Conservation (phyloP, 2,888 invertebrate species). For the Cyclophora albipunctata region DNA sequence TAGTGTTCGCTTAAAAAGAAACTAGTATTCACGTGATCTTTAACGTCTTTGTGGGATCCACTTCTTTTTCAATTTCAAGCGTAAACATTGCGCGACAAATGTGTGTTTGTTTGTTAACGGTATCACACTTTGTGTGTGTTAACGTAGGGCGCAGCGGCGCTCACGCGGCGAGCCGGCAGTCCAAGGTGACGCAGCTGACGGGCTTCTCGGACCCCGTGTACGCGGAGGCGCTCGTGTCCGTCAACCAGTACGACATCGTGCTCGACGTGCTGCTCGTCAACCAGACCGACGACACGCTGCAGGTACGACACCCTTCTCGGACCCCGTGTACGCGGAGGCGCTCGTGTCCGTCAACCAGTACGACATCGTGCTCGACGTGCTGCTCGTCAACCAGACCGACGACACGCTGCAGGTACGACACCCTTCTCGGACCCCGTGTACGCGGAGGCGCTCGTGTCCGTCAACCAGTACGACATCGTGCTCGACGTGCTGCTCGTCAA, state of each 20-base stretch:
- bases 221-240: slow-evolving; percentile 99
- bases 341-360: not conserved
- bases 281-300: slow-evolving; percentile 83
- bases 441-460: no score
- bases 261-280: slow-evolving; percentile 98
- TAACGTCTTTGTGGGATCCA: no score
- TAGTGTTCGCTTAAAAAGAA: no score
- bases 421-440: no score
- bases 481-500: no score
- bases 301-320: no score
- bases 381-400: slow-evolving; percentile 43
- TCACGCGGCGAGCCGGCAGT: slow-evolving; percentile 42
- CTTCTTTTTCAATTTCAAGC: no score
- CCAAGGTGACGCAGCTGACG: slow-evolving; percentile 94
- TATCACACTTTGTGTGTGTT: not conserved
- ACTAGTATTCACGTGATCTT: no score
- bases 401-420: slow-evolving; percentile 81
- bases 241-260: slow-evolving; percentile 98
- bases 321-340: no score
- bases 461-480: no score
- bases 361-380: not conserved
- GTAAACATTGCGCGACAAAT: no score
- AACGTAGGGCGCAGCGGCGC: slow-evolving; percentile 41
- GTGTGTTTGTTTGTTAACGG: not conserved
- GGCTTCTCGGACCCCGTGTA: slow-evolving; percentile 99